Evolutionary conservation across 2,797 vertebrate genomes (phyloP), one percentile per base, ranked within the genome.

Genomic region (Onychomys leucogaster): DNA sequence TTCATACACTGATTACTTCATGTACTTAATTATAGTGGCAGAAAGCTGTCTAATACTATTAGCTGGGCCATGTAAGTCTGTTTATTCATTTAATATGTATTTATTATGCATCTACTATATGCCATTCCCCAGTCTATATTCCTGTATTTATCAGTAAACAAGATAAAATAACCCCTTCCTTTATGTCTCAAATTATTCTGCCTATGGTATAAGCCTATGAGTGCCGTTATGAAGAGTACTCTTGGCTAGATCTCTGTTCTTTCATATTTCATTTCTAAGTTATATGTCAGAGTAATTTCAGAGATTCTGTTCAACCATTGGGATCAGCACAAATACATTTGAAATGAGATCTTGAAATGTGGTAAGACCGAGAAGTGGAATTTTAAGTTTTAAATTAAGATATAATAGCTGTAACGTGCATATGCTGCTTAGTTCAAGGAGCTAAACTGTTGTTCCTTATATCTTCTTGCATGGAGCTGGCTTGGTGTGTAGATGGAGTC

Each of bases 331-430:
- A 85, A 63, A 78, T 8, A 43, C 1, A 27, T 16, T 5, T 63
- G 32, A 10, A 21, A 16, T 32, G 57, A 86, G 14, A 92, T 41
- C 29, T 71, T 69, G 32, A 91, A 76, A 55, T 84, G 21, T 94
- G 23, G 3, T 65, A 32, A 0, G 55, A 21, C 46, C 55, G 11
- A 94, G 10, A 27, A 94, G 32, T 43, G 90, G 10, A 90, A 92
- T 46, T 87, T 84, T 90, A n/a, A 94, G 84, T 91, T 87, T 71
- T 46, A 75, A 69, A n/a, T 81, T 91, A 69, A 90, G 82, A 89
- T 84, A 78, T 43, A 89, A n/a, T 69, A n/a, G 25, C 16, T 61
- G 2, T 13, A 46, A 88, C n/a, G 21, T 77, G 86, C 4, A 63
- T 13, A 6, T 71, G 10, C 7, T 80, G 0, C 77, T 37, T 89